phyloP scores from a whole-genome alignment of 1,140 invertebrate species.

The Heterodera carotae region DNA sequence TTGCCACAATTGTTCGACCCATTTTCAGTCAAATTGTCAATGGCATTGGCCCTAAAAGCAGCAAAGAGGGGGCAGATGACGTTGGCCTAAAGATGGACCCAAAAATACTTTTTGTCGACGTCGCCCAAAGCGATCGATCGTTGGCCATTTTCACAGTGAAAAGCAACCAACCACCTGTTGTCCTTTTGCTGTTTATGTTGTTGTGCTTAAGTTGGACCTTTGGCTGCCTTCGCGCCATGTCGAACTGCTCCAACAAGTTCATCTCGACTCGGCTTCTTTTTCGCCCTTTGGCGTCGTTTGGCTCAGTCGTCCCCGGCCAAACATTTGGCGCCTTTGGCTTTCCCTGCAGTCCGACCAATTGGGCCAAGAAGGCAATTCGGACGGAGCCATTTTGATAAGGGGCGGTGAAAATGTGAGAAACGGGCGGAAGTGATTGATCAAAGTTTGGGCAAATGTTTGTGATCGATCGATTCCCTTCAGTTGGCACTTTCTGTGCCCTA shows the following conservation, averaged over 20 bases:
- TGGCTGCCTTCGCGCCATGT: neutral
- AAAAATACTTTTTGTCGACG: constrained; percentile 19
- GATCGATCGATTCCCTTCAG: neutral
- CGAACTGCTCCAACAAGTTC: constrained; percentile 13
- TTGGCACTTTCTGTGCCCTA: constrained; percentile 25
- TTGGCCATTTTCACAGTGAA: neutral
- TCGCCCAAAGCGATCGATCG: neutral
- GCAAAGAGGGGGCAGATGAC: neutral
- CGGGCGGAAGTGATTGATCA: neutral
- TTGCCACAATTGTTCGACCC: neutral
- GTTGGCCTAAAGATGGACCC: neutral
- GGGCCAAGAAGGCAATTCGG: neutral
- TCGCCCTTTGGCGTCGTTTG: constrained; percentile 15
- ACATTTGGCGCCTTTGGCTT: constrained; percentile 24
- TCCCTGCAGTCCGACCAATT: constrained; percentile 2
- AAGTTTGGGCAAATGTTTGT: too few species aligned
- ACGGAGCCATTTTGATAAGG: constrained; percentile 23
- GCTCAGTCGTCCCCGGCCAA: neutral
- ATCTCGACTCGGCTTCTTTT: constrained; percentile 18
- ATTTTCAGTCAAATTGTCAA: constrained; percentile 18
- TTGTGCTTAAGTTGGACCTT: constrained; percentile 13
- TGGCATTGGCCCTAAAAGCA: neutral
- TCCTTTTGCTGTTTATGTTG: too few species aligned
- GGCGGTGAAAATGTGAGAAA: constrained; percentile 16
- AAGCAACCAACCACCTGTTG: neutral